Evolutionary conservation across 2,797 vertebrate genomes (phyloP), one percentile per base, ranked within the genome.

Genomic region (Cyprinella venusta): DNA sequence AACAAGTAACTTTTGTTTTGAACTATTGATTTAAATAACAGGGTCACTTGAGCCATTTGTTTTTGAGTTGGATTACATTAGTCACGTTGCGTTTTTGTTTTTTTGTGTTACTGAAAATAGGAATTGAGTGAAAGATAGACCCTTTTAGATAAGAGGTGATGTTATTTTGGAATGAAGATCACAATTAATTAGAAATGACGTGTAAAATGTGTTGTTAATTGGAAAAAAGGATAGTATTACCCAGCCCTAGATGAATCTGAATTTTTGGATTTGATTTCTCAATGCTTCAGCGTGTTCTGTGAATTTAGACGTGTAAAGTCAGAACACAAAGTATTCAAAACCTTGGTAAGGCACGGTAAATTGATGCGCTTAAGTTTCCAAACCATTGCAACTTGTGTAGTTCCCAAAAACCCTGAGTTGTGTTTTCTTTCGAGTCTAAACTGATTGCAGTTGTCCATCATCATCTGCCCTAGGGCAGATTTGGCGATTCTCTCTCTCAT

Each of bases 311-410:
- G 6, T 50, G 50, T 71, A 10, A 24, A 77, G 26, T 54, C 63
- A 64, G 40, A 56, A 8, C 21, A 13, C 21, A 16, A n/a, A 36
- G 21, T 83, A 74, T 26, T 9, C 78, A 78, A 52, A 61, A 70
- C 79, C 63, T 21, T 80, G 74, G 50, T 65, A 40, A 50, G 68
- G 13, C 80, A 74, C 21, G 15, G 30, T 61, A 80, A 77, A 79
- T 84, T 33, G 79, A 75, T 40, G 76, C 70, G 63, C 67, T 76
- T 61, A 2, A 70, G 81, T 86, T 84, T 45, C 40, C 50, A 85
- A 84, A 82, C 52, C 38, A 61, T 80, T 36, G 13, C 21, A 68
- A 69, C 76, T 85, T 76, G 78, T 80, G 36, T 75, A 69, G 76
- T 83, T 69, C 8, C 74, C 30, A n/a, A 72, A 79, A 76, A 68